Evolutionary conservation across 2,888 invertebrate genomes (phyloP), one percentile per base, ranked within the genome.

Genomic region (Andrena praecox): DNA sequence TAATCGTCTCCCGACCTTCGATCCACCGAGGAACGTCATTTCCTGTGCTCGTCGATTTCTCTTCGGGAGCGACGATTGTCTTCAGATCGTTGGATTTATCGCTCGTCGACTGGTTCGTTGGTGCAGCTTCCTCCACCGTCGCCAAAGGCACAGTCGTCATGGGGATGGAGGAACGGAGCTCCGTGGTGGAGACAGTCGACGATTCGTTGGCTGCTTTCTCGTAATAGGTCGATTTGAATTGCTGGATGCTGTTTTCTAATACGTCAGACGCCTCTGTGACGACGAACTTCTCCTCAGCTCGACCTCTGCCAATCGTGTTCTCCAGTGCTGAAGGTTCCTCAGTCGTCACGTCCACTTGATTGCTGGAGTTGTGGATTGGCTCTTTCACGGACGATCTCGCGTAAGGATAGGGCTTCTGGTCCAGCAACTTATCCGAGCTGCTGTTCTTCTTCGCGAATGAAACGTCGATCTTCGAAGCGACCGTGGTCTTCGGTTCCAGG

Each of bases 211-310:
- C 85, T 2, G 87, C 82, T 60, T 90, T 85, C 33, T 91, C 92
- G 7, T 82, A 71, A 48, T 90, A 72, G 3, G 69, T 82, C 4
- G 90, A 79, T 35, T 91, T 92, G 3, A 91, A 83, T 59, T 90
- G 91, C n/a, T 90, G 90, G n/a, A 90, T 90, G 48, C 88, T 91
- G 54, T 92, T 92, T 54, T 92, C 91, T 20, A 91, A 79, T 16
- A 91, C 86, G n/a, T 89, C 88, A 2, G 91, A 91, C 1, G 92
- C 80, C 71, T 92, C 91, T 0, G 91, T 92, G 0, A 91, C 86
- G 10, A 89, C 68, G 8, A 87, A 82, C 59, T 91, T 89, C 50
- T 88, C 88, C n/a, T 89, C 89, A 0, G 85, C 78, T 3, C 89
- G 76, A 0, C 77, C 82, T 35, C 73, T 82, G 1, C 88, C 90